phyloP scores from a whole-genome alignment of 2,797 vertebrate species.

The Eulemur coronatus region DNA sequence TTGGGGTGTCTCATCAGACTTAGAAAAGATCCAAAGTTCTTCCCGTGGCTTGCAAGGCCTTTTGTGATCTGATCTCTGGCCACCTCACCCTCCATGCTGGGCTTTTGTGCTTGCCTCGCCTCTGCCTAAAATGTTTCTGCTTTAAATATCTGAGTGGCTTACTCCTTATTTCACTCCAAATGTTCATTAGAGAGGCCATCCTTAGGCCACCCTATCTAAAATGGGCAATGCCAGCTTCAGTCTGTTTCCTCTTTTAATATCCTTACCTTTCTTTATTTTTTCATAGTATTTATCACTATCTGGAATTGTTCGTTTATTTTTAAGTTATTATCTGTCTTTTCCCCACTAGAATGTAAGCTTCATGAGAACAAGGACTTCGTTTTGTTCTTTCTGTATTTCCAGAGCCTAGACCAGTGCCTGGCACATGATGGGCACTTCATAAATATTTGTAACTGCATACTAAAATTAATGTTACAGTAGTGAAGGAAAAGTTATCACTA shows the following conservation, averaged over 20 bases:
- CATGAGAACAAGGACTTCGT: neutral
- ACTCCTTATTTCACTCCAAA: neutral
- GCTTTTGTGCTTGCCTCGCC: neutral
- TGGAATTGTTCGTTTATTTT: neutral
- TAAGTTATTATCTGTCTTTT: constrained; percentile 22
- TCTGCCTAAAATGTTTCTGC: neutral
- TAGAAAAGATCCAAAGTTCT: neutral
- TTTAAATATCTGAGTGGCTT: neutral
- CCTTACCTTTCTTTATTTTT: constrained; percentile 29
- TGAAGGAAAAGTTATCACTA: constrained; percentile 14
- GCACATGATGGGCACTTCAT: neutral
- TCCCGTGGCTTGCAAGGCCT: neutral
- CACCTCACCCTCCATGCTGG: neutral
- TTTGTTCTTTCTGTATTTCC: constrained; percentile 24
- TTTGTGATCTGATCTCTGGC: neutral
- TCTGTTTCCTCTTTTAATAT: neutral
- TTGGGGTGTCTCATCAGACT: neutral
- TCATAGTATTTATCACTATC: neutral
- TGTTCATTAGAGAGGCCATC: neutral
- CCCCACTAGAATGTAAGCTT: neutral
- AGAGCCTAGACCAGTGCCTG: neutral
- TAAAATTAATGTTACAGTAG: neutral
- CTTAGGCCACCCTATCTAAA: neutral
- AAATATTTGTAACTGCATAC: constrained; percentile 31
- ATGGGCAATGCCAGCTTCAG: neutral